Conservation (phyloP, 2,888 invertebrate species). For the Chrysodeixis includens region DNA sequence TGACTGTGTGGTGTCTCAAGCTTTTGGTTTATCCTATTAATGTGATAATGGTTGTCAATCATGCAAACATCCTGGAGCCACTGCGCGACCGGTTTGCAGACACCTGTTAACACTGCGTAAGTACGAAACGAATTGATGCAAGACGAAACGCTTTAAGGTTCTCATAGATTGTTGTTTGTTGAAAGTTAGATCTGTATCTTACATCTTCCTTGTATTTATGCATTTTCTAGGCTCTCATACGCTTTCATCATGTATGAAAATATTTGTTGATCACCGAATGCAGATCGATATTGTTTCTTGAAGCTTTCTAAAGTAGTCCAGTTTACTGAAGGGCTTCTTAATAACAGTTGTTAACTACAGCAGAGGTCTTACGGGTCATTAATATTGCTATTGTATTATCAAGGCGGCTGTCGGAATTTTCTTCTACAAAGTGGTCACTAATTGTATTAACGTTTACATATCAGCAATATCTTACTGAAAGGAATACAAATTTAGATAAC, state of each 20-base stretch:
- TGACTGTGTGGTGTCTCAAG: constrained; percentile 73
- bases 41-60: constrained; percentile 88
- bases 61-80: constrained; percentile 86
- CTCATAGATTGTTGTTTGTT: constrained; percentile 84
- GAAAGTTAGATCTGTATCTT: constrained; percentile 74
- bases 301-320: constrained; percentile 72
- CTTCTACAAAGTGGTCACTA: constrained; percentile 15
- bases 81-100: constrained; percentile 82
- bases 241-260: constrained; percentile 79
- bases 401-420: constrained; percentile 33
- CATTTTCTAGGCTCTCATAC: constrained; percentile 74
- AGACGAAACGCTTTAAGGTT: constrained; percentile 81
- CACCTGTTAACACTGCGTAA: constrained; percentile 81
- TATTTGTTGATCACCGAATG: constrained; percentile 73
- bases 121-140: constrained; percentile 85
- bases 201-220: constrained; percentile 79
- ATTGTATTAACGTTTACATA: not conserved
- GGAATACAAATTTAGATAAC: not conserved
- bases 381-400: constrained; percentile 51
- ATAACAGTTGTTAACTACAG: constrained; percentile 67
- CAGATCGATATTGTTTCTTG: constrained; percentile 66
- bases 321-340: constrained; percentile 65
- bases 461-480: not conserved
- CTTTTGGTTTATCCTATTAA: constrained; percentile 86
- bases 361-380: constrained; percentile 62